phyloP scores from a whole-genome alignment of 2,888 invertebrate species.

The Melangyna quadrimaculata region DNA sequence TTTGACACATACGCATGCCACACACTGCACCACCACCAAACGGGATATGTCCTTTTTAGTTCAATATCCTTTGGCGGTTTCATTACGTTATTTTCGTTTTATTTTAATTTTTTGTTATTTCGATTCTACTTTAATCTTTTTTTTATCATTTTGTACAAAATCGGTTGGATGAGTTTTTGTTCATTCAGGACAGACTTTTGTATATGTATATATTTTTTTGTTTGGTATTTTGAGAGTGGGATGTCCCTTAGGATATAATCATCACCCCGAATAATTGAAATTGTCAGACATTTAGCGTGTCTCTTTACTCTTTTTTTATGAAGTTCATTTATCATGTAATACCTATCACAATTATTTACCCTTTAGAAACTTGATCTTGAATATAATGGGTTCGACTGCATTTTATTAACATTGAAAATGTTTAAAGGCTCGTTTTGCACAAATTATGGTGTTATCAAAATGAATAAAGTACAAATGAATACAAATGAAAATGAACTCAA shows the following conservation, averaged over 20 bases:
- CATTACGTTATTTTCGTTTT: conserved; percentile 47
- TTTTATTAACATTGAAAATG: no score
- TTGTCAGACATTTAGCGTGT: conserved; percentile 17
- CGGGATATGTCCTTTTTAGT: conserved; percentile 48
- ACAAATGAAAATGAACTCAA: no score
- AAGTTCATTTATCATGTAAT: background rate
- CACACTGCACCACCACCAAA: conserved; percentile 34
- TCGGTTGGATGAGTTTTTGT: background rate
- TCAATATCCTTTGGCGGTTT: conserved; percentile 63
- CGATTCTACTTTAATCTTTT: conserved; percentile 33
- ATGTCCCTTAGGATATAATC: conserved; percentile 3
- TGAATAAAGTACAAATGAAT: no score
- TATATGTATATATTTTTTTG: background rate
- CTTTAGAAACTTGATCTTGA: background rate
- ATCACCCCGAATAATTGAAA: background rate
- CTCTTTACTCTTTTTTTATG: background rate
- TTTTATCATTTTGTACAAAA: background rate
- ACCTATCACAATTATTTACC: background rate
- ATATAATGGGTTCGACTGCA: background rate
- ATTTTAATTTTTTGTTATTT: conserved; percentile 12
- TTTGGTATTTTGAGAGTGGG: conserved; percentile 22
- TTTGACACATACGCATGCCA: conserved; percentile 32
- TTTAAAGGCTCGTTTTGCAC: no score
- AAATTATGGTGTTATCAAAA: no score
- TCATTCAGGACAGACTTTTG: background rate